Evolutionary conservation across 2,888 invertebrate genomes (phyloP).

Genomic region (Tromatobia lineatoria): DNA sequence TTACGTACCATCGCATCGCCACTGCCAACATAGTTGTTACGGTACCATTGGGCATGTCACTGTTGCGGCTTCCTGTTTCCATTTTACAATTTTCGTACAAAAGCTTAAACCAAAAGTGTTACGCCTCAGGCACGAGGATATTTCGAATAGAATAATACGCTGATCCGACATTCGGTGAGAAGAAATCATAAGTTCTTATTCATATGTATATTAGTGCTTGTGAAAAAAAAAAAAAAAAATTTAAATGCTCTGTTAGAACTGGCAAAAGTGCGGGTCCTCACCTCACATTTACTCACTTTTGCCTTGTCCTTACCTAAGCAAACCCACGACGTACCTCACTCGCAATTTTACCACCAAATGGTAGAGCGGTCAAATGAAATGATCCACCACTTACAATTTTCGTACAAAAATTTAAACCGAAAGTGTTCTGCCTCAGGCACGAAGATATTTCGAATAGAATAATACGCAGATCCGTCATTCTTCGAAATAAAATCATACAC

Average conservation of each 20-base stretch:
- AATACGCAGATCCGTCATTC: too few relatives aligned
- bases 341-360: slow-evolving; percentile 16
- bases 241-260: too few relatives aligned
- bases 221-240: too few relatives aligned
- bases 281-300: slow-evolving; percentile 1
- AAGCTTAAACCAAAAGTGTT: background rate
- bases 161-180: too few relatives aligned
- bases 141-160: too few relatives aligned
- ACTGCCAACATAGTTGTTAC: background rate
- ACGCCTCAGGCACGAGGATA: background rate
- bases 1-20: background rate
- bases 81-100: background rate
- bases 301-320: slow-evolving; percentile 1
- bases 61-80: background rate
- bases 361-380: too few relatives aligned
- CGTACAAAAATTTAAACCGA: background rate
- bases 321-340: slow-evolving; percentile 5
- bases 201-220: too few relatives aligned
- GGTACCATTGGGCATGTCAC: background rate
- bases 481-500: too few relatives aligned
- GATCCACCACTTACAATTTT: too few relatives aligned
- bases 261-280: too few relatives aligned
- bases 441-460: background rate
- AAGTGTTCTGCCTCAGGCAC: background rate
- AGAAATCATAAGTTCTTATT: too few relatives aligned